Conservation (phyloP, 2,113 vertebrate genomes). For the Apteryx mantelli region DNA sequence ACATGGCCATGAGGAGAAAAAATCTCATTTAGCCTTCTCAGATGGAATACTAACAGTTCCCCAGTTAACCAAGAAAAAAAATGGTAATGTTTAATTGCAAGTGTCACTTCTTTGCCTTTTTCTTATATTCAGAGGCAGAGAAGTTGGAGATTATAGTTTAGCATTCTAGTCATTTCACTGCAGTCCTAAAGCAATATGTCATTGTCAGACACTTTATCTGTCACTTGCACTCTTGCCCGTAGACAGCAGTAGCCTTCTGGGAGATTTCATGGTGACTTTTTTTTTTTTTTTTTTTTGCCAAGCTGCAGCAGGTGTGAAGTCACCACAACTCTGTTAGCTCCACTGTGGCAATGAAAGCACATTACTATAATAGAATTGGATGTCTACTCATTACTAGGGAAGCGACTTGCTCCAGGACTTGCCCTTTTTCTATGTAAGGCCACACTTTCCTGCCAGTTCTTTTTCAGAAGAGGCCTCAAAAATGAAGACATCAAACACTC, state of each 20-base stretch:
- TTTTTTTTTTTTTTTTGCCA: not conserved
- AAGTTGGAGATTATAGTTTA: constrained; percentile 62
- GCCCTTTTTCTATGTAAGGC: constrained; percentile 49
- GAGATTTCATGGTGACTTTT: constrained; percentile 74
- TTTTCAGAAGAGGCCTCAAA: constrained; percentile 65
- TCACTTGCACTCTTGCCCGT: constrained; percentile 76
- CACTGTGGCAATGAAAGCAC: constrained; percentile 77
- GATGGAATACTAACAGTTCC: not conserved
- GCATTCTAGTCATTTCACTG: constrained; percentile 78
- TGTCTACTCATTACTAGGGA: constrained; percentile 73
- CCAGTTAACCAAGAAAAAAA: constrained; percentile 26
- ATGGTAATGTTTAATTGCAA: constrained; percentile 48
- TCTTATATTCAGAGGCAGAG: constrained; percentile 34
- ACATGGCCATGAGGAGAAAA: not conserved
- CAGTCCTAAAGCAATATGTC: constrained; percentile 79
- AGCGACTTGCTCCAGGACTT: constrained; percentile 57
- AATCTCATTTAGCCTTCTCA: not conserved
- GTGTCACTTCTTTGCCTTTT: constrained; percentile 53
- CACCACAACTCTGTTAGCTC: constrained; percentile 85
- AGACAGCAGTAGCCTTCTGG: constrained; percentile 77
- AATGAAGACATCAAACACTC: constrained; percentile 85
- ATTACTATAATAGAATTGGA: constrained; percentile 78
- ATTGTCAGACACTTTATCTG: constrained; percentile 82
- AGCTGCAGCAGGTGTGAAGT: constrained; percentile 79
- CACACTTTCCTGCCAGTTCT: constrained; percentile 59